Conservation (phyloP, 2,113 vertebrate genomes). For the Synodontis membranacea region DNA sequence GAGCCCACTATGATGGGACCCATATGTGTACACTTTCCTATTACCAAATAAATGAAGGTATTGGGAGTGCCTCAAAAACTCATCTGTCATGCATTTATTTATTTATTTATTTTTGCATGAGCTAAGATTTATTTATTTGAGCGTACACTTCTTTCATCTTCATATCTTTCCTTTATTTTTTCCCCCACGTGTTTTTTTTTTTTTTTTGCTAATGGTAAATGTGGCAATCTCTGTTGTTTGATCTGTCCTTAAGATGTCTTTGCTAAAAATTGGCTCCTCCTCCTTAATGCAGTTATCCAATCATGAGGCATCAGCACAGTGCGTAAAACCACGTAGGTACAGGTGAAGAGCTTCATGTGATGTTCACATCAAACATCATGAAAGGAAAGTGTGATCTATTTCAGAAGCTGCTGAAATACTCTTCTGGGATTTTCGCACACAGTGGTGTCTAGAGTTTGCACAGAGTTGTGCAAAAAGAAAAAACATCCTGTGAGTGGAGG, state of each 20-base stretch:
- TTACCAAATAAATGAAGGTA: slow-evolving; percentile 90
- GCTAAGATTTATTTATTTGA: not conserved
- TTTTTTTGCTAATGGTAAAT: not conserved
- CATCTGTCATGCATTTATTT: slow-evolving; percentile 56
- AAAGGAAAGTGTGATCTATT: no score
- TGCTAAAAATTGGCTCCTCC: not conserved
- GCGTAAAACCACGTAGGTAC: no score
- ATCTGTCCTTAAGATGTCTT: not conserved
- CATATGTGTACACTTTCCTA: slow-evolving; percentile 88
- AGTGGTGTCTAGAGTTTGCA: no score
- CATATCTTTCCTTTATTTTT: not conserved
- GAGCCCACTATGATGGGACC: slow-evolving; percentile 81
- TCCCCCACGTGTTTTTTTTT: no score
- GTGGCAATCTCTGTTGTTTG: not conserved
- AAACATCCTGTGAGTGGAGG: no score
- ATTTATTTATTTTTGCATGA: not conserved
- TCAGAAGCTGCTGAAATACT: no score
- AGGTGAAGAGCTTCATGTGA: no score
- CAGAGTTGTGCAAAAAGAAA: no score
- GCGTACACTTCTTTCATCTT: not conserved
- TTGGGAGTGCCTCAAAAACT: slow-evolving; percentile 88
- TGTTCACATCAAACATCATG: no score
- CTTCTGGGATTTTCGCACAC: no score
- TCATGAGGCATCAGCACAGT: no score
- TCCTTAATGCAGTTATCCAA: no score